Evolutionary conservation across 2,113 vertebrate genomes (phyloP), one percentile per base, ranked within the genome.

Genomic region (Charadrius vociferus): DNA sequence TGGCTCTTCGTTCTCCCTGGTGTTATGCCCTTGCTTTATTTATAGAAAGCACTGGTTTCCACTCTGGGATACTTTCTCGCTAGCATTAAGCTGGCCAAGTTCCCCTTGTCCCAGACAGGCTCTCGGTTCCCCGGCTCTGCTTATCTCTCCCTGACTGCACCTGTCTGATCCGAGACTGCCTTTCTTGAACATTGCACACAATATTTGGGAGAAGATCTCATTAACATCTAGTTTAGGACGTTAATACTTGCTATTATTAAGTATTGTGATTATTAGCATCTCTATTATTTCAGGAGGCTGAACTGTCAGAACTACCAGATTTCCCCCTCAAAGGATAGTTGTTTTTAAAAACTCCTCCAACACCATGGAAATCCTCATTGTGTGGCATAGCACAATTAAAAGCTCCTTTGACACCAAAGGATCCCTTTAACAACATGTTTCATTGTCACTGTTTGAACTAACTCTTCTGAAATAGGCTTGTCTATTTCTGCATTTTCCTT

Each of bases 1-100:
- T 37, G 41, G 32, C 50, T 96, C 41, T 59, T 86, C 3, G 0
- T 68, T 88, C 81, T 77, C 81, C 70, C 81, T 66, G 22, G 26
- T 96, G 90, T 83, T 93, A 66, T 92, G 95, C 37, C 82, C 87
- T 95, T 96, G 85, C 50, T 95, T 86, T 96, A 96, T 95, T 96
- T 97, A 92, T 96, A 92, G 97, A 85, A 88, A 95, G 71, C 58
- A 12, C 71, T 66, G 78, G 27, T 86, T 61, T 94, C 83, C 61
- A 72, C 78, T 36, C 85, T 30, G 71, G 87, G 71, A 95, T 53
- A 58, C n/a, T 85, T 91, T 96, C 66, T 94, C 6, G 0, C 68
- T 19, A 72, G 62, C 3, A 0, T 27, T 68, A 58, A 92, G n/a
- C 49, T 74, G 77, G 92, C 71, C 85, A 93, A 96, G 90, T 55